Evolutionary conservation across 2,888 invertebrate genomes (phyloP), one percentile per base, ranked within the genome.

Genomic region (Patella pellucida): DNA sequence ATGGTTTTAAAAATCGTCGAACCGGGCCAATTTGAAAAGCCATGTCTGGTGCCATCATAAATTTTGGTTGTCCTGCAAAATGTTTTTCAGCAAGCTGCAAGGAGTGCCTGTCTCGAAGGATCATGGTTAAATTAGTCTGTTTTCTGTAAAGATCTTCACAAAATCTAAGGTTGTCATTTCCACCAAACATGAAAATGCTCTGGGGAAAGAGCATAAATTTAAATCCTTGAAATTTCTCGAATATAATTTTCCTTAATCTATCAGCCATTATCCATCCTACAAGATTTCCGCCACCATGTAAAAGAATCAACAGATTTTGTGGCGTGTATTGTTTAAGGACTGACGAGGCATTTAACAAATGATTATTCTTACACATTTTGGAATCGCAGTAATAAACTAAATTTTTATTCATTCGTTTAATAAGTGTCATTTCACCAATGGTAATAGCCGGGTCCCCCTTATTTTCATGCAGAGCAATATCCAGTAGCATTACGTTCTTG

Each of bases 371-470:
- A 52, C 73, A 73, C 2, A n/a, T 52, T 11, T 51, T 5, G 2
- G 31, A 15, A 23, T 19, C 27, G 52, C 73, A 73, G 50, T 73
- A 52, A 68, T 70, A 76, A 4, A 81, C 62, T 3, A 82, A 54
- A 15, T 74, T 69, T 2, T 78, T 68, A 4, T 69, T 68, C 56
- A 82, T 31, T 54, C 56, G 73, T 41, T 69, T 19, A 1, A 83
- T 56, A 1, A 81, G 50, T 16, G 50, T 16, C 5, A 82, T 16
- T 52, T 82, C 79, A 14, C 83, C 83, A 2, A 77, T 68, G 19
- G 78, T 72, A 7, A 82, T 82, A 7, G 81, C 81, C 3, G 82
- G 80, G 69, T 83, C 82, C 0, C 82, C 83, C 70, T 82, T 82
- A 73, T 81, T 83, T 56, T 81, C 79, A 62, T 73, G 76, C 2